Evolutionary conservation across 2,113 vertebrate genomes (phyloP), one percentile per base, ranked within the genome.

Genomic region (Oncorhynchus gorbuscha): DNA sequence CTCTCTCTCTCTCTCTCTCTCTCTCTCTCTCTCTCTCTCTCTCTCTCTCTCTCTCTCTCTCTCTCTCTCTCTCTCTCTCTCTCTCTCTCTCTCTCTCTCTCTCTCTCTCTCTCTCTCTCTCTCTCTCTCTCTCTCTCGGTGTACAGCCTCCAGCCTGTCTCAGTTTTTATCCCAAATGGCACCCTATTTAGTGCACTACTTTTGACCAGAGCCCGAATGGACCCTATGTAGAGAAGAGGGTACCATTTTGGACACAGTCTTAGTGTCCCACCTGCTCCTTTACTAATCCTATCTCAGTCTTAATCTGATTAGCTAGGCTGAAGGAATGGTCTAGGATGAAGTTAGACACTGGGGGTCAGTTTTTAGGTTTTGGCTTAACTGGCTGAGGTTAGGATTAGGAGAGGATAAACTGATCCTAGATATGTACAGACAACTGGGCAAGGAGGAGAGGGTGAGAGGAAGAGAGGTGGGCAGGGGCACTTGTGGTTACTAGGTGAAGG

Each of bases 261-360:
- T 49, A 64, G 14, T 26, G 24, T 18, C 81, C 87, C 89, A 89
- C 90, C 88, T 92, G 86, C 75, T 14, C 61, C 18, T 18, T 58
- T 35, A 75, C 75, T 91, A 90, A 88, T 89, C 86, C 67, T n/a
- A 76, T 77, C 74, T 35, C 76, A 61, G 72, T 11, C 13, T 26
- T 88, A 88, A 91, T 90, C 85, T 85, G 80, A 91, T 90, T 89
- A 91, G 61, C 65, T 64, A 26, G 11, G 20, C 28, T 59, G 49
- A 45, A n/a, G 73, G 20, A 74, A 16, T 3, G 55, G 30, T 67
- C 68, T 81, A 73, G 48, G 71, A 74, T 85, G 74, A 81, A 85
- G 76, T 70, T 64, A 66, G 62, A 35, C 35, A 45, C 30, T 26
- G 18, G 4, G n/a, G n/a, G 59, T 62, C 59, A 9, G 6, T 62